Percentiles rank a stretch among this genome's conserved stretches.
phyloP scores from a whole-genome alignment of 2,888 invertebrate genomes.

The Schizotus pectinicornis region DNA sequence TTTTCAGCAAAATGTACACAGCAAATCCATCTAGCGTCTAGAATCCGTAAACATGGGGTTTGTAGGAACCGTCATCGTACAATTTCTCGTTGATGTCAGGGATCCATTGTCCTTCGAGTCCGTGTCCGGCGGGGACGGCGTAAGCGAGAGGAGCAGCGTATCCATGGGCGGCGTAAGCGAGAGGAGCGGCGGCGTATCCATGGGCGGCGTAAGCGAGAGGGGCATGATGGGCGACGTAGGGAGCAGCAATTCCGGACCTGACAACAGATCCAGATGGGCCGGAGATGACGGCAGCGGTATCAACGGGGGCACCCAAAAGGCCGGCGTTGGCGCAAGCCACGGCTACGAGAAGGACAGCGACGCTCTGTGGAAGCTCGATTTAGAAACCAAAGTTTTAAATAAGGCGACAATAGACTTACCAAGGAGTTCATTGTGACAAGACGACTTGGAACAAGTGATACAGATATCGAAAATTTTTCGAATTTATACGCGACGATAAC shows the following conservation, averaged over 20 bases:
- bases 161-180: not conserved
- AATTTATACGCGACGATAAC: constrained; percentile 26
- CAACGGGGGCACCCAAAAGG: not conserved
- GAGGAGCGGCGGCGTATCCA: constrained; percentile 1
- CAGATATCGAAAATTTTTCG: constrained; percentile 15
- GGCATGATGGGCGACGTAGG: constrained; percentile 14
- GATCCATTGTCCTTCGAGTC: constrained; percentile 47
- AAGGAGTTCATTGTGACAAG: constrained; percentile 28
- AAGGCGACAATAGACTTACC: constrained; percentile 16
- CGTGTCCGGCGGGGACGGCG: not conserved
- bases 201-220: constrained; percentile 8
- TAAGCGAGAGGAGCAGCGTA: constrained; percentile 3
- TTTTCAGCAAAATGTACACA: constrained; percentile 2
- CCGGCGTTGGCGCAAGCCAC: constrained; percentile 1
- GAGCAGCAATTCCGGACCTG: constrained; percentile 20
- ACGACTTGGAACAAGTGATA: constrained; percentile 14
- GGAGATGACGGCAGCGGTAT: not conserved
- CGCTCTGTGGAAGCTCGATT: not conserved
- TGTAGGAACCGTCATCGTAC: constrained; percentile 50
- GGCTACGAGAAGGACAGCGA: not conserved
- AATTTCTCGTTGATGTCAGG: constrained; percentile 45
- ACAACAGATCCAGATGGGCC: constrained; percentile 5
- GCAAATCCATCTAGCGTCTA: constrained; percentile 9
- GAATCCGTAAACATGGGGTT: constrained; percentile 38
- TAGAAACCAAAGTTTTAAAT: not conserved